Base-by-base conservation (phyloP, 2,113 vertebrate species). In the Hepsetus odoe region DNA sequence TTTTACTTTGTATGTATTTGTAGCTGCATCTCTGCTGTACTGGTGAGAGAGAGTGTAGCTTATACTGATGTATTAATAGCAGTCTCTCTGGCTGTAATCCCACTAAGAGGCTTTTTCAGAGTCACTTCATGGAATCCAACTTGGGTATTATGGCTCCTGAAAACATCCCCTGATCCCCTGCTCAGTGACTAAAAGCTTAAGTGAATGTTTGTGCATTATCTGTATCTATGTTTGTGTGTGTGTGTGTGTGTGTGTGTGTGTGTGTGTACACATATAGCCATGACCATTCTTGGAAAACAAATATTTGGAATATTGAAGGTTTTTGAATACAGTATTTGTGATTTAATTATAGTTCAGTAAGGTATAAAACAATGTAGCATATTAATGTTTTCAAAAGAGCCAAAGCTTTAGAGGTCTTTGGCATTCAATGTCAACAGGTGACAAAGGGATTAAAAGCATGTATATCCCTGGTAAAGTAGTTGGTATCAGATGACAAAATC, bases 11-110 rank as follows among this genome's bases (percentile, higher is more conserved):
- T 38, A 33, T 65, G 61, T 38, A 8, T 38, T 33, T 20, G 59
- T 11, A 3, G 33, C 22, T n/a, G 61, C 20, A 22, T 65, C 5
- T n/a, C 30, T 65, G 35, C 32, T 32, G 11, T 65, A 38, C 38
- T 10, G 32, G 61, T 38, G 18, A 65, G 32, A 65, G 18, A 1
- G 18, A 64, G 28, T 38, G 38, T 65, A 65, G 32, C n/a, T 65
- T 65, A 65, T 65, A 38, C 61, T 38, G 35, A 35, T 35, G 18
- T 65, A 38, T 65, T 65, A 65, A 65, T 65, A 65, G 59, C 30
- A 62, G 61, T 65, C 32, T 65, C 61, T 65, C 61, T 65, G 61
- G 61, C 61, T 65, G 32, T 62, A 62, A 62, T 62, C 59, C 59
- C 18, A 20, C 61, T 38, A 38, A 38, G 61, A 65, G 61, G n/a